These are phyloP conservation scores for Megalops cyprinoides DNA, from an alignment of 2,797 vertebrate genomes.

Conservation along the genomic window DNA sequence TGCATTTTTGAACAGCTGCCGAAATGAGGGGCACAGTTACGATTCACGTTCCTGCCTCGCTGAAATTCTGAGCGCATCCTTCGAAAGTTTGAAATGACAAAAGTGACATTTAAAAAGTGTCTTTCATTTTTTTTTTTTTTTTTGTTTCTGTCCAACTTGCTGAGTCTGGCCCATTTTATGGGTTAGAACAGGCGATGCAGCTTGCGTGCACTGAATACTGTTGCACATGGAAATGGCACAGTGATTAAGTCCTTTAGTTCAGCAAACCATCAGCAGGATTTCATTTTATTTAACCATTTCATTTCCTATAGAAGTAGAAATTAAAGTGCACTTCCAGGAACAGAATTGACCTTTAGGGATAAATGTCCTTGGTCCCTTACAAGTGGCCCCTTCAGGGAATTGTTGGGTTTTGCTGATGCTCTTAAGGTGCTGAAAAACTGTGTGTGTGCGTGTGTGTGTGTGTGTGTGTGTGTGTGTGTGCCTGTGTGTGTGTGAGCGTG, in stretches of 20 bases:
- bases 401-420: no score
- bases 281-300: conserved; percentile 16
- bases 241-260: conserved; percentile 16
- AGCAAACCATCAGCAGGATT: background rate
- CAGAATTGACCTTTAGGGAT: background rate
- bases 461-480: no score
- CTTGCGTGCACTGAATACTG: conserved; percentile 15
- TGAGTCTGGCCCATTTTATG: conserved; percentile 22
- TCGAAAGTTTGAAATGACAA: conserved; percentile 39
- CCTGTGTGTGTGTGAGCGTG: no score
- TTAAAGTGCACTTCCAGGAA: background rate
- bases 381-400: no score
- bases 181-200: background rate
- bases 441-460: no score
- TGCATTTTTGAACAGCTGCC: conserved; percentile 43
- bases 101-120: conserved; percentile 42
- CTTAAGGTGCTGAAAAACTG: no score
- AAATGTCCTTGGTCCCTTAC: no score
- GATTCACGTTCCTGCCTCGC: conserved; percentile 21
- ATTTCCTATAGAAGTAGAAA: background rate
- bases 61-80: conserved; percentile 25
- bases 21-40: conserved; percentile 22
- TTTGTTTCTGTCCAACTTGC: conserved; percentile 15
- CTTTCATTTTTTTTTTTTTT: no score
- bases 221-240: background rate